Base-by-base conservation (phyloP, 2,113 vertebrate genomes). In the Oreochromis niloticus region DNA sequence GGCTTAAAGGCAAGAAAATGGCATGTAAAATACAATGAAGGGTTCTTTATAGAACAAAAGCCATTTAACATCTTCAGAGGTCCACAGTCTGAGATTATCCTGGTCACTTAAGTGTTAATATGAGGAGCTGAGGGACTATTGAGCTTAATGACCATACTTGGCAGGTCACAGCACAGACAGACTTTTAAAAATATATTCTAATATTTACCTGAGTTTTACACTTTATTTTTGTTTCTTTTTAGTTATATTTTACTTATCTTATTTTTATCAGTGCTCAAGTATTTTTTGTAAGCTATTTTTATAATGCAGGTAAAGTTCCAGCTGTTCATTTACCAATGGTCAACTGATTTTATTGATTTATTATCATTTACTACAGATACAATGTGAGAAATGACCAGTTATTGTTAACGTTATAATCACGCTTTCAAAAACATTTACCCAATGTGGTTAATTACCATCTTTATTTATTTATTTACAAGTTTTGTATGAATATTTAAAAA, bases 21-120 rank as follows among this genome's bases (percentile, higher is more conserved):
- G 4, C 80, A 79, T 87, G 81, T 91, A 80, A 88, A 92, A 79
- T 32, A 95, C 89, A 93, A 94, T 91, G 82, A 83, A 48, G 36
- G 55, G 41, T 66, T 86, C 7, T 81, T 41, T 59, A 27, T 59
- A 24, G 59, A 73, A 93, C 88, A 88, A 93, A 89, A 88, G 46
- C 46, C 85, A 57, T 88, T 90, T 80, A 92, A 90, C 36, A 2
- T 92, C 85, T 54, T 73, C 61, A 87, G 57, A 84, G 85, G 50
- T 34, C 22, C 10, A 66, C 81, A 80, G 82, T 80, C 75, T 82
- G 80, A 91, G 88, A 89, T 90, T 87, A 83, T 90, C 81, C 85
- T 41, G 9, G 14, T 81, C 73, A 90, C 95, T 94, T 93, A 89
- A 80, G 88, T 79, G 68, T 54, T 78, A 5, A 86, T 73, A 17